Evolutionary conservation across 2,797 vertebrate genomes (phyloP), one percentile per base, ranked within the genome.

Genomic region (Sebastes steindachneri): DNA sequence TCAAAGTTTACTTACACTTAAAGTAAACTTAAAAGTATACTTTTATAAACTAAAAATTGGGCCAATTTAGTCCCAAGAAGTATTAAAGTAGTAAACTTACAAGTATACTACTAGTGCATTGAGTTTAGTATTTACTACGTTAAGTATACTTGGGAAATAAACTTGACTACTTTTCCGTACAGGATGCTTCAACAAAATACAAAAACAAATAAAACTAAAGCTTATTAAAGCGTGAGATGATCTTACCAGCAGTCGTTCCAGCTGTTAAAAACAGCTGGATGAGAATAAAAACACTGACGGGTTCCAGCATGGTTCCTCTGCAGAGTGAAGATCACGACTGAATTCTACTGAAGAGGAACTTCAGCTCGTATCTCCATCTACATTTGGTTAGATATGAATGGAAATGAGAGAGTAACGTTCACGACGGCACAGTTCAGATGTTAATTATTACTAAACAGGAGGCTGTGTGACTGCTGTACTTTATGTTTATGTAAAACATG

Each of bases 331-430:
- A 19, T 35, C 7, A 8, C 9, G 54, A 53, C 35, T 60, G 65
- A 74, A 53, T 31, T 51, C 57, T 77, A 4, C 55, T 57, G 72
- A 3, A 63, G 60, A 78, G 8, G 15, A 77, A 73, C 53, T 12
- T 26, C 35, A 72, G 9, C 7, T 70, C 51, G 11, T 83, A 79
- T 82, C 70, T 86, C 23, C 31, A 14, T 15, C 5, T 75, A 74
- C 51, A 90, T 91, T 90, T 90, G 78, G 64, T 76, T 88, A 92
- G 91, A 93, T 93, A 90, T 55, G 29, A 29, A 79, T 84, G 86
- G 8, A 87, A 83, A 75, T 87, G 60, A 68, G n/a, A 17, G 41
- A 55, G 12, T 17, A 14, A 25, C 5, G 3, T 62, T 35, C 1
- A 64, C 35, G 41, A 17, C 33, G 17, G 7, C 21, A 26, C 68